Base-by-base conservation (phyloP, 2,888 invertebrate genomes). In the Plusia festucae region DNA sequence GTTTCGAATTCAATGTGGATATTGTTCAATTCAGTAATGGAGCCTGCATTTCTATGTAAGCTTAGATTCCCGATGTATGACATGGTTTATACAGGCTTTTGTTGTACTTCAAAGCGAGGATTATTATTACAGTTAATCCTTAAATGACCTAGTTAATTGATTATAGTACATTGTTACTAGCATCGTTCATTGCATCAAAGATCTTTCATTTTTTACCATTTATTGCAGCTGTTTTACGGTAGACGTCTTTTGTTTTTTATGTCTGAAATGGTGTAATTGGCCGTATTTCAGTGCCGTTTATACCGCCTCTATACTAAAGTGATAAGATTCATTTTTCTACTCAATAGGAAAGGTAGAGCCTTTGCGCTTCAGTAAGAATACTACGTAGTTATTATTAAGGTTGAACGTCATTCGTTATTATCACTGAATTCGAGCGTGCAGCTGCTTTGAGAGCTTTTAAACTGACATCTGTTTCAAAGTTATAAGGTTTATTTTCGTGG, bases 1-100 rank as follows among this genome's bases (percentile, higher is more conserved):
- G 63, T 72, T 62, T 58, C 55, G n/a, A 59, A 70, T 72, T 77
- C 66, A 68, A 63, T 55, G 63, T 58, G 63, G 55, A 65, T 78
- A 76, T 72, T 66, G 69, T 76, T 70, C 67, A 65, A 78, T 78
- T 83, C 63, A 67, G 65, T 73, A 74, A 76, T 76, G 53, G 68
- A 70, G 59, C 53, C 30, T 27, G 63, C 55, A 51, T 54, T 46
- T 32, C 24, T 64, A 53, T 55, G 13, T 49, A 18, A 49, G 56
- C 15, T 22, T 56, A 59, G 11, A 20, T 49, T 49, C 9, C 20
- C 46, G 11, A 18, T 18, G 3, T 49, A 20, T 20, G 20, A 49
- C 9, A 20, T 9, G 46, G 1, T 20, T 49, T 6, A 49, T 49
- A 49, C 11, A 11, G 9, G 18, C 18, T 18, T 46, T 9, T 49